phyloP scores from a whole-genome alignment of 2,797 vertebrate genomes.

The Gila robusta region DNA sequence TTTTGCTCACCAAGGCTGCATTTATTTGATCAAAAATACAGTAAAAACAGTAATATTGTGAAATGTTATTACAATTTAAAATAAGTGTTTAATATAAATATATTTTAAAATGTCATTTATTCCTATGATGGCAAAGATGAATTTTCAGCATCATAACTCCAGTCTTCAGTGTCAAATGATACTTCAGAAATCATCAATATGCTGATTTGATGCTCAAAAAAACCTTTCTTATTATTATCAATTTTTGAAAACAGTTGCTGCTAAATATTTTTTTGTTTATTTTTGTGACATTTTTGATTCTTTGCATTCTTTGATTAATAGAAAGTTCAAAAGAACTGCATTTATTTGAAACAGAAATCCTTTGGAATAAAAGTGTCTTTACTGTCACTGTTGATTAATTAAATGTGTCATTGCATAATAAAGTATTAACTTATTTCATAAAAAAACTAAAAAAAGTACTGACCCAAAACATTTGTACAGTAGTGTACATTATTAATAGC shows the following conservation, averaged over 20 bases:
- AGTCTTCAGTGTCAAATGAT: not conserved
- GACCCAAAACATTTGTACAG: not conserved
- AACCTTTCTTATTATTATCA: not conserved
- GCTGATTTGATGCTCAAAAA: not conserved
- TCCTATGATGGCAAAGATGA: not conserved
- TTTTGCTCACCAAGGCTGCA: not conserved
- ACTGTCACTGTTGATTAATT: not conserved
- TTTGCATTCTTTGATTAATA: not conserved
- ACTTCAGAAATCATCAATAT: not conserved
- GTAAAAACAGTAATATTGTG: not conserved
- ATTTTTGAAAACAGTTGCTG: too few relatives aligned
- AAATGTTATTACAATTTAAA: not conserved
- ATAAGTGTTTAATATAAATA: too few relatives aligned
- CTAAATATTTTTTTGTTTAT: not conserved
- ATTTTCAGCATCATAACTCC: not conserved
- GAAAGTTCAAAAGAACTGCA: not conserved
- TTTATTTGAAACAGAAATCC: not conserved
- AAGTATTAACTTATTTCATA: not conserved
- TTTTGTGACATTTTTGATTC: not conserved
- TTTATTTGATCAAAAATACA: not conserved
- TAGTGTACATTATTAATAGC: not conserved
- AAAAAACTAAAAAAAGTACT: too few relatives aligned
- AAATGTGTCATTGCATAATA: not conserved
- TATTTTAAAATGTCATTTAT: not conserved
- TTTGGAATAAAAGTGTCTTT: not conserved